These are phyloP conservation scores for Melozone crissalis DNA, from an alignment of 2,113 vertebrate species.

Conservation along the genomic window DNA sequence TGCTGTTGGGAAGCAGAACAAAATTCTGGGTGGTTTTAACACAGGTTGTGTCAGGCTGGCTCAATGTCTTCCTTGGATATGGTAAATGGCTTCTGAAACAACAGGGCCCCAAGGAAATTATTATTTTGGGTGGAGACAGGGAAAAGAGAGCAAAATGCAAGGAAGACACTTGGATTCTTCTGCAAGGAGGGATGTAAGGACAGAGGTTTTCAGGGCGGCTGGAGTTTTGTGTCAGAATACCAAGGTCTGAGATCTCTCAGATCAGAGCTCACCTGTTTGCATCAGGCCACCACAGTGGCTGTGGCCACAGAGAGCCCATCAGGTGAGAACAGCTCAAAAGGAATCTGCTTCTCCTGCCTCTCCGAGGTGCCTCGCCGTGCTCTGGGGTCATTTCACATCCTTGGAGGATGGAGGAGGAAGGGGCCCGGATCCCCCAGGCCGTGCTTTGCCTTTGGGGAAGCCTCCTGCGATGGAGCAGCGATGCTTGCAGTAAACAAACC, in stretches of 20 bases:
- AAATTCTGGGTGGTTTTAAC: neutral
- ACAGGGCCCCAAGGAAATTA: neutral
- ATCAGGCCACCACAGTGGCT: fast-evolving
- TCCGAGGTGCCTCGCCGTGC: fast-evolving
- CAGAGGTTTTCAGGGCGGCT: neutral
- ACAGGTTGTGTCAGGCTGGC: neutral
- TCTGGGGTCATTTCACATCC: fast-evolving
- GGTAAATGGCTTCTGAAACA: neutral
- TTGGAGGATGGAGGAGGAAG: neutral
- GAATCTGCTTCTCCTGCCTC: neutral
- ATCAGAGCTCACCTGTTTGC: neutral
- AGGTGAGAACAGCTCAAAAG: neutral
- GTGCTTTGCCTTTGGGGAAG: neutral
- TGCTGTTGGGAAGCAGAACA: neutral
- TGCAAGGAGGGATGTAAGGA: neutral
- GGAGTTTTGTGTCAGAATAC: neutral
- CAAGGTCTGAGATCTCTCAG: neutral
- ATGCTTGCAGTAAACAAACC: neutral
- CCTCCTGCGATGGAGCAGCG: neutral
- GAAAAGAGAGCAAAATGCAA: neutral
- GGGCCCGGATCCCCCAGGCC: fast-evolving
- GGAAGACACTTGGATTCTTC: neutral
- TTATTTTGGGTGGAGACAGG: neutral
- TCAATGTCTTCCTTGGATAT: neutral
- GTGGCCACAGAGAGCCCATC: neutral